These are phyloP conservation scores for Cacoxenus indagator DNA, from an alignment of 2,888 invertebrate species.

Conservation along the genomic window DNA sequence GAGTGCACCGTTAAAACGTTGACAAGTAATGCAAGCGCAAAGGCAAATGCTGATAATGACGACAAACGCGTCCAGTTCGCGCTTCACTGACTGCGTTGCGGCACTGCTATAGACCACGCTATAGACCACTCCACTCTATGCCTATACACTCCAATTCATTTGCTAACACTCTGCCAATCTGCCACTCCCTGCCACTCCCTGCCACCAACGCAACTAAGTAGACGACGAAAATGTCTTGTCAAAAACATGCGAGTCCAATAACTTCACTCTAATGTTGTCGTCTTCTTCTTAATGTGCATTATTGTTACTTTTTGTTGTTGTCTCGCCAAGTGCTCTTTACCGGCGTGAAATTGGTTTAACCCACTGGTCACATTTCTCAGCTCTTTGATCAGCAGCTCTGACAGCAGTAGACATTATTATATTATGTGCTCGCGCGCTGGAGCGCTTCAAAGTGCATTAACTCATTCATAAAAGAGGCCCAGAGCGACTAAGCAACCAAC, in stretches of 20 bases:
- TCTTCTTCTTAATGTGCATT: not conserved
- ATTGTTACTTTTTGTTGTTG: conserved; percentile 32
- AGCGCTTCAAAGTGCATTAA: conserved; percentile 63
- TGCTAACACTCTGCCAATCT: not conserved
- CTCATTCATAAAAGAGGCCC: conserved; percentile 57
- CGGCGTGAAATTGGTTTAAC: conserved; percentile 67
- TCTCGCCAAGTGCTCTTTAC: conserved; percentile 57
- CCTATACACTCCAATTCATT: not conserved
- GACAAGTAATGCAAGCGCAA: conserved; percentile 21
- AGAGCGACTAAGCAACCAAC: no score
- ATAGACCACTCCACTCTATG: not conserved
- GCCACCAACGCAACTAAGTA: conserved; percentile 13
- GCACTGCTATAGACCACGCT: not conserved
- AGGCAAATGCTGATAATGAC: conserved; percentile 32
- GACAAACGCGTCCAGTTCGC: conserved; percentile 45
- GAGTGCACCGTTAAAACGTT: conserved; percentile 32
- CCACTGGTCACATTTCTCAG: conserved; percentile 62
- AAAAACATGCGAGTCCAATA: conserved; percentile 47
- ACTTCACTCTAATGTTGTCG: conserved; percentile 45
- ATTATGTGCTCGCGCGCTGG: conserved; percentile 28
- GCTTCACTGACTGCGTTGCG: conserved; percentile 56
- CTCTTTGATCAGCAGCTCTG: not conserved
- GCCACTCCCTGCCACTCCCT: conserved; percentile 6
- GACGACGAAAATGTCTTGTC: conserved; percentile 24
- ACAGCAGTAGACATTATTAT: not conserved